Percentiles rank a stretch among this genome's conserved stretches.
Conservation (phyloP, 1,140 invertebrate genomes). For the Drosophila seguyi region DNA sequence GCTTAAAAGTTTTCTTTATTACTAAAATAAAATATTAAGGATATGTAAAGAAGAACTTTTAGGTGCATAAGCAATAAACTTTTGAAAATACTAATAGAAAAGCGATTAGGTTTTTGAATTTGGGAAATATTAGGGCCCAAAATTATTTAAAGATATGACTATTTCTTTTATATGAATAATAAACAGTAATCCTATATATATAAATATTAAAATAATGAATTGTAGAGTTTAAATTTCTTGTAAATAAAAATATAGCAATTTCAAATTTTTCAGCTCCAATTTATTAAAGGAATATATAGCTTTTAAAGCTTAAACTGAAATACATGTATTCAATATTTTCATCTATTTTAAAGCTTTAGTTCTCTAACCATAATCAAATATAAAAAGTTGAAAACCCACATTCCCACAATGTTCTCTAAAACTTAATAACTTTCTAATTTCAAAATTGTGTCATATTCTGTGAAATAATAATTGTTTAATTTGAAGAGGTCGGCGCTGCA, state of each 20-base stretch:
- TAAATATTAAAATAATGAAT: too few species aligned
- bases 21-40: neutral
- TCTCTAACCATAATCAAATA: neutral
- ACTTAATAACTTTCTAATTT: conserved; percentile 32
- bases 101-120: neutral
- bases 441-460: conserved; percentile 8
- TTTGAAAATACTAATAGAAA: too few species aligned
- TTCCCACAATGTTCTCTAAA: neutral
- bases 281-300: too few species aligned
- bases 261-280: too few species aligned
- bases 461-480: conserved; percentile 40
- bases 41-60: neutral
- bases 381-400: neutral
- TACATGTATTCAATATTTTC: too few species aligned
- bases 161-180: too few species aligned
- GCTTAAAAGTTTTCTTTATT: neutral
- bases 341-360: neutral
- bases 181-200: too few species aligned
- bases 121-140: neutral
- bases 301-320: too few species aligned
- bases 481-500: conserved; percentile 16
- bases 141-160: too few species aligned
- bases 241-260: too few species aligned
- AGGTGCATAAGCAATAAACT: too few species aligned
- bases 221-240: too few species aligned